Base-by-base conservation (phyloP, 1,140 invertebrate species). In the Diprion similis region DNA sequence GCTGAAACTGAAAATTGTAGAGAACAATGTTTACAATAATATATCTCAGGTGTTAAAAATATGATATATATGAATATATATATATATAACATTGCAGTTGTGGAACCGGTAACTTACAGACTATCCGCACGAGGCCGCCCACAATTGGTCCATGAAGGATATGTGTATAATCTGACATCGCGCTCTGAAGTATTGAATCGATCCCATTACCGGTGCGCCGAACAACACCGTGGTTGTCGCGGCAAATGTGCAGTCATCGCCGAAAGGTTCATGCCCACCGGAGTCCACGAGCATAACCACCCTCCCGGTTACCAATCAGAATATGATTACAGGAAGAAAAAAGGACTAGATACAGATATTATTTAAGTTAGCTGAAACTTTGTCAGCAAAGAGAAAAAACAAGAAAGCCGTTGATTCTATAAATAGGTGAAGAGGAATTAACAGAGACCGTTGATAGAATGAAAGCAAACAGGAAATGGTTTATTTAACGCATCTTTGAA, bases 221-320 rank as follows among this genome's bases (percentile, higher is more conserved):
- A 82, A 46, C 82, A 83, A 13, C 82, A 83, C 76, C 80, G 82
- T 10, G 82, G 82, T 51, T 83, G 82, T 70, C 79, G 80, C n/a
- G 82, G 82, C 67, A 83, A 83, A 78, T 83, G 82, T 19, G 81
- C 82, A 0, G 82, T 83, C n/a, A 83, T 83, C 17, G 79, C 81
- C 0, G 82, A 83, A 51, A 79, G 78, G 37, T 83, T 83, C 51
- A 83, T 83, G 81, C 82, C 82, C 10, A 83, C 82, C 4, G 82
- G 82, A 59, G 82, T 83, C 19, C 73, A 77, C 11, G 76, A 83
- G 64, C 82, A 83, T 66, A 83, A 83, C 77, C 82, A 83, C 76
- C 72, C 75, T 13, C 82, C 82, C 13, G 81, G 79, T 64, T 83
- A 83, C 75, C 79, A 81, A 65, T 82, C 82, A 0, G 82, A 83